phyloP scores from a whole-genome alignment of 2,888 invertebrate species.

The Ichneumoninae sp. region DNA sequence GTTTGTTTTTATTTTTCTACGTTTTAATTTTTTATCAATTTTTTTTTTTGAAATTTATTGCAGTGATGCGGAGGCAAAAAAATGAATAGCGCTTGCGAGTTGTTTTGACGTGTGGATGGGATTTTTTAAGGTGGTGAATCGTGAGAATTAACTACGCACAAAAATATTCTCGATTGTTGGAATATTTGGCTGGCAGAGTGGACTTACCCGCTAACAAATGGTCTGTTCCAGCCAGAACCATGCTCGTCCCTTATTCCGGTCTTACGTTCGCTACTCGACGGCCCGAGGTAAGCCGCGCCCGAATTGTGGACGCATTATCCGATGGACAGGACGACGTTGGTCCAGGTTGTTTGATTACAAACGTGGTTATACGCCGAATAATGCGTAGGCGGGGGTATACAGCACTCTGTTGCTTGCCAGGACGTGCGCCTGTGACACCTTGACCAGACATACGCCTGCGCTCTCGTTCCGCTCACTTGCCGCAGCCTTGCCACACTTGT shows the following conservation, averaged over 20 bases:
- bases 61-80: not conserved
- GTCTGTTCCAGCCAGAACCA: conserved; percentile 84
- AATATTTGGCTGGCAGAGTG: conserved; percentile 73
- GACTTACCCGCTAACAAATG: conserved; percentile 84
- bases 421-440: conserved; percentile 65
- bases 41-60: not conserved
- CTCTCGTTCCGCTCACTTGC: conserved; percentile 58
- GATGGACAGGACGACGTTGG: conserved; percentile 66
- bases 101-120: not conserved
- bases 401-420: conserved; percentile 81
- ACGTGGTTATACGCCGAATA: conserved; percentile 80
- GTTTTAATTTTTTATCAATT: not conserved
- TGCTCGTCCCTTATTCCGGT: conserved; percentile 77
- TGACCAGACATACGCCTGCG: conserved; percentile 69
- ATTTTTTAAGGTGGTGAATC: not conserved
- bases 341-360: conserved; percentile 77
- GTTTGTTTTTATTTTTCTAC: conserved; percentile 17
- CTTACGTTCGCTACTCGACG: conserved; percentile 73
- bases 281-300: conserved; percentile 70
- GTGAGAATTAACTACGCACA: not conserved
- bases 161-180: not conserved
- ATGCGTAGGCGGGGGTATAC: conserved; percentile 83
- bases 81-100: not conserved
- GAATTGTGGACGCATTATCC: conserved; percentile 78
- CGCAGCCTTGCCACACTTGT: conserved; percentile 45